These are phyloP conservation scores for Quiscalus mexicanus DNA, from an alignment of 2,113 vertebrate species.

Conservation along the genomic window DNA sequence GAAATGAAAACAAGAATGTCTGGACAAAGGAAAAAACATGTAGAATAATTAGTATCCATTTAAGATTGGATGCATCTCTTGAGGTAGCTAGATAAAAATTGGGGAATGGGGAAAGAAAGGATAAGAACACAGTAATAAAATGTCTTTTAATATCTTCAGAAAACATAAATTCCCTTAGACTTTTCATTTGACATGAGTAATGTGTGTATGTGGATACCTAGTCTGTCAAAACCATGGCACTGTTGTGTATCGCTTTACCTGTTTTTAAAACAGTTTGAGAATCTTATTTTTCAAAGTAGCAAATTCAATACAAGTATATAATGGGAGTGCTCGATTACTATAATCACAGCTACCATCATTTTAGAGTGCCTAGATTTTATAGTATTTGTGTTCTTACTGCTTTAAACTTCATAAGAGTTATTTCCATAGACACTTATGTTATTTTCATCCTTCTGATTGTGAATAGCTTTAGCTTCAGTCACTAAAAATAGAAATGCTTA, in stretches of 20 bases:
- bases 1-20: constrained; percentile 19
- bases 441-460: background rate
- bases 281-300: background rate
- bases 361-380: background rate
- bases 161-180: background rate
- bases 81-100: background rate
- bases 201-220: background rate
- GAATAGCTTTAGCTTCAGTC: background rate
- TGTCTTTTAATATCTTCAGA: background rate
- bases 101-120: background rate
- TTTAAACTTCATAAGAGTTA: constrained; percentile 20
- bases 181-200: background rate
- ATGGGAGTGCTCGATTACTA: background rate
- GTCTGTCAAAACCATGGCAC: background rate
- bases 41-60: background rate
- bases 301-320: background rate
- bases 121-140: background rate
- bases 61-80: background rate
- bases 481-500: constrained; percentile 3
- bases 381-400: constrained; percentile 1
- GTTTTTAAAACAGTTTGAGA: background rate
- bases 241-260: background rate
- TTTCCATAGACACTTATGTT: background rate
- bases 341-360: constrained; percentile 1
- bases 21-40: background rate